Evolutionary conservation across 2,797 vertebrate species (phyloP).

Genomic region (Hyperoplus lanceolatus): DNA sequence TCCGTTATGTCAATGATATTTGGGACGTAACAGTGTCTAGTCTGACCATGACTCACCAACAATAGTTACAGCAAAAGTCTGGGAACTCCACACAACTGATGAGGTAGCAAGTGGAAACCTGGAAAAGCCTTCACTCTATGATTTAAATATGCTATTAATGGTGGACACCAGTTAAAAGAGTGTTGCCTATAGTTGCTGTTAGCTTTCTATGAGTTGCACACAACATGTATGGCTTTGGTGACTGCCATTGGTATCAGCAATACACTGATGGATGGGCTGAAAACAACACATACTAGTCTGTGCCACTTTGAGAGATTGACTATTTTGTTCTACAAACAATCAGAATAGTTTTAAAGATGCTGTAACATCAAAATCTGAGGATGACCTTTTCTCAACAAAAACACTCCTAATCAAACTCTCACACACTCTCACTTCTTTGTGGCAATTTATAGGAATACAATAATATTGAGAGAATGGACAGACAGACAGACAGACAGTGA

Average conservation of each 20-base stretch:
- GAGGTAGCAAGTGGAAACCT: conserved; percentile 2
- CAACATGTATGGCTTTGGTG: not conserved
- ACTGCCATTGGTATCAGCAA: conserved; percentile 7
- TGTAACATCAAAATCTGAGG: no score
- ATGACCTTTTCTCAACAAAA: not conserved
- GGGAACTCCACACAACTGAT: not conserved
- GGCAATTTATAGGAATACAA: conserved; percentile 12
- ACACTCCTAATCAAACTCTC: conserved; percentile 1
- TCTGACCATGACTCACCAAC: conserved; percentile 6
- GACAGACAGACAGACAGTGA: no score
- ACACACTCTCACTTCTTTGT: not conserved
- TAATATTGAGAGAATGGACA: not conserved
- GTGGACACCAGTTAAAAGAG: not conserved
- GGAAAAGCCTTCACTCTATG: not conserved
- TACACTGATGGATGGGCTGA: not conserved
- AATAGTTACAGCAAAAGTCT: not conserved
- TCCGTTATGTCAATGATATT: no score
- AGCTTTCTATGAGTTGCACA: no score
- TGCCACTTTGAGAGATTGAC: no score
- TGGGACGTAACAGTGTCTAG: not conserved
- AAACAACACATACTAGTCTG: not conserved
- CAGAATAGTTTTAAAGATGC: not conserved
- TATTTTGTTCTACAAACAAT: no score
- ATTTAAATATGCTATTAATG: not conserved
- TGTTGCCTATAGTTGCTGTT: not conserved